Conservation (phyloP, 2,113 vertebrate species). For the Trochalopteron elliotii region DNA sequence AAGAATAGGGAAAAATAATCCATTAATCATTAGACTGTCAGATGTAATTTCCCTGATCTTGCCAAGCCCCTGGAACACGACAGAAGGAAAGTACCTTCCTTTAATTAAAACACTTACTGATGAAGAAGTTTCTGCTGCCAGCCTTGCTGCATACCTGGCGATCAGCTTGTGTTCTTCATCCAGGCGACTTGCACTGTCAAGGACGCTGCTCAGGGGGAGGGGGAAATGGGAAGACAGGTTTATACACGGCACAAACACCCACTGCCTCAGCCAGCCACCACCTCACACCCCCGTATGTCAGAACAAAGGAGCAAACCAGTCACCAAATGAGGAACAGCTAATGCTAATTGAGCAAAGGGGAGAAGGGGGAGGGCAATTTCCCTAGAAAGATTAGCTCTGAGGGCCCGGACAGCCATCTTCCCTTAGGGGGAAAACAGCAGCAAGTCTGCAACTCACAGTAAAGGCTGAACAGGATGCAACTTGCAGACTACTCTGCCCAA, state of each 20-base stretch:
- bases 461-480: background rate
- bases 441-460: fast-evolving
- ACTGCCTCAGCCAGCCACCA: background rate
- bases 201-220: slow-evolving; percentile 76
- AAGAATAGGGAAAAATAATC: background rate
- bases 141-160: slow-evolving; percentile 94
- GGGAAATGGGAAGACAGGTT: background rate
- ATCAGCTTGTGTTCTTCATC: slow-evolving; percentile 98
- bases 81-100: slow-evolving; percentile 1
- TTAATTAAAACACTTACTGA: slow-evolving; percentile 82
- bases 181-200: slow-evolving; percentile 90
- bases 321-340: background rate
- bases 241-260: fast-evolving
- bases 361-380: background rate
- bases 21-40: slow-evolving; percentile 19
- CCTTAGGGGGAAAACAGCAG: background rate
- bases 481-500: background rate
- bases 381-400: background rate
- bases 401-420: background rate
- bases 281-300: background rate
- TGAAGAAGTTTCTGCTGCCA: slow-evolving; percentile 90
- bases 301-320: background rate
- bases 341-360: background rate
- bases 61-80: slow-evolving; percentile 2
- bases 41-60: background rate